Evolutionary conservation across 2,888 invertebrate genomes (phyloP).

Genomic region (Dryocosmus kuriphilus): DNA sequence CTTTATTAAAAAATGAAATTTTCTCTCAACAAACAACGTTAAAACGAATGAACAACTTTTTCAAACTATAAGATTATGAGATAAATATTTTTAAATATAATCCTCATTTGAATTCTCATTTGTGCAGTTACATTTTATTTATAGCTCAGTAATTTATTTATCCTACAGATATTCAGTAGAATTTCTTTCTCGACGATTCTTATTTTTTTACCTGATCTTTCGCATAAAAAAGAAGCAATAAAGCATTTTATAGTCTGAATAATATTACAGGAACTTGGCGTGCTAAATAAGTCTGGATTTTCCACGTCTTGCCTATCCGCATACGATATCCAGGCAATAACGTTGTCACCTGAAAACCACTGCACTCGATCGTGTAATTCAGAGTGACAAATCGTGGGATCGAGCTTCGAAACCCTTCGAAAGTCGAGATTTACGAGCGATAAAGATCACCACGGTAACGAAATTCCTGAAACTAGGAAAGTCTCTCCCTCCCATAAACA

Average conservation of each 20-base stretch:
- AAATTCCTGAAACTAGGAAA: conserved; percentile 1
- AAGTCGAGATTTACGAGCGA: conserved; percentile 9
- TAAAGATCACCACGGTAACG: conserved; percentile 25
- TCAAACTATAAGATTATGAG: no score
- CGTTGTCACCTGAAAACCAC: conserved; percentile 8
- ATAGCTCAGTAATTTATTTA: no score
- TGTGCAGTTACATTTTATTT: no score
- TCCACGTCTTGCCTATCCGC: neutral
- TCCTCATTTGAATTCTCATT: no score
- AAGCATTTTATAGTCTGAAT: neutral
- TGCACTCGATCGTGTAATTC: conserved; percentile 20
- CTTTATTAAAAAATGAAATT: no score
- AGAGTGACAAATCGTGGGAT: conserved; percentile 26
- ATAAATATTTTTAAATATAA: no score
- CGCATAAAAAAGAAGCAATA: neutral
- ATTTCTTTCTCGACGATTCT: no score
- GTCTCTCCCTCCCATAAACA: neutral
- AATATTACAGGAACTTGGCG: neutral
- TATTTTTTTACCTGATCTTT: neutral
- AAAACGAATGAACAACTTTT: no score
- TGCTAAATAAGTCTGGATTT: neutral
- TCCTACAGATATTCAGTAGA: no score
- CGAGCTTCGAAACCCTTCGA: conserved; percentile 19
- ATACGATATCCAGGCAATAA: conserved; percentile 10
- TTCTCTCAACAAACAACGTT: no score